Evolutionary conservation across 2,888 invertebrate genomes (phyloP).

Genomic region (Hydropsyche betteni): DNA sequence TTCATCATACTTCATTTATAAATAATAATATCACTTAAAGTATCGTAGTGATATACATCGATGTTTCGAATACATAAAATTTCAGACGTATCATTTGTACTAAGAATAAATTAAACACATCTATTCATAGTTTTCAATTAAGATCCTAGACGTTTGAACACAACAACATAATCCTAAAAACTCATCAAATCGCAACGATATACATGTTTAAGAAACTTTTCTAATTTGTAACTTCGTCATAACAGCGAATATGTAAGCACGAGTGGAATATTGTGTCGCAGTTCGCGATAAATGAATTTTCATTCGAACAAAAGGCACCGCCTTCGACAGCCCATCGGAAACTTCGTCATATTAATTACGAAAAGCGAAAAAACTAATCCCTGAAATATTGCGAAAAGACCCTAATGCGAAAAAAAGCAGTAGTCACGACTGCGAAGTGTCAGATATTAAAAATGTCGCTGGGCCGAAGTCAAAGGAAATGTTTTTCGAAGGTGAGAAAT

Average conservation of each 20-base stretch:
- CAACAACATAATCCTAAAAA: too few relatives aligned
- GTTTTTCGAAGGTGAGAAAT: conserved; percentile 30
- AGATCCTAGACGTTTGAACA: too few relatives aligned
- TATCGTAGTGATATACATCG: too few relatives aligned
- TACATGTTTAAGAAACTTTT: too few relatives aligned
- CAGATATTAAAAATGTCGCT: conserved; percentile 2
- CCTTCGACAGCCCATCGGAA: conserved; percentile 4
- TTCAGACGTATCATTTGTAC: too few relatives aligned
- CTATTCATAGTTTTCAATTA: too few relatives aligned
- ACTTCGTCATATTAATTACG: conserved; percentile 9
- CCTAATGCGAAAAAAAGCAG: background rate
- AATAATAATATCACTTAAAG: too few relatives aligned
- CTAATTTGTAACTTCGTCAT: too few relatives aligned
- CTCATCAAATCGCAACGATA: too few relatives aligned
- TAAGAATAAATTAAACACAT: too few relatives aligned
- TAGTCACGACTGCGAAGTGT: background rate
- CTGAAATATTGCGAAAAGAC: background rate
- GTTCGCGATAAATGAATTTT: conserved; percentile 13
- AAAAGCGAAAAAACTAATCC: background rate
- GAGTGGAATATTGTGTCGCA: conserved; percentile 15
- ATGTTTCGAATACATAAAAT: too few relatives aligned
- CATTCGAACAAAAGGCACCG: conserved; percentile 7
- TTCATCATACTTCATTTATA: too few relatives aligned
- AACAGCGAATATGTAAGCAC: background rate
- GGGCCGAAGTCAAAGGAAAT: background rate